Conservation (phyloP, 2,797 vertebrate species). For the Platalea minor region DNA sequence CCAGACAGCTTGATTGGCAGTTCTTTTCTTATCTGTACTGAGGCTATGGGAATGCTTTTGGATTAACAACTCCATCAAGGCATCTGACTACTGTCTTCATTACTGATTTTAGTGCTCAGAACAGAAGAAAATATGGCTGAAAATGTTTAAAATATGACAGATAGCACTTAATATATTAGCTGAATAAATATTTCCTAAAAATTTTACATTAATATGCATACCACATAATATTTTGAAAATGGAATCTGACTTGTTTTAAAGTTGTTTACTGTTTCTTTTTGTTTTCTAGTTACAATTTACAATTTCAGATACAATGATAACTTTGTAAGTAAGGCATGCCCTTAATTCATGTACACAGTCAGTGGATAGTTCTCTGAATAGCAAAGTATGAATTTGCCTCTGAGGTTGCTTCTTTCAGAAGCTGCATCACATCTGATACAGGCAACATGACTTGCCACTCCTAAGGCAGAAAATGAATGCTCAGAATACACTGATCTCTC, state of each 20-base stretch:
- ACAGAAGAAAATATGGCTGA: not conserved
- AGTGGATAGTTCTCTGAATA: not conserved
- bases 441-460: conserved; percentile 13
- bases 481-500: not conserved
- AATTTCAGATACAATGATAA: not conserved
- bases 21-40: not conserved
- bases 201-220: not conserved
- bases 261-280: not conserved
- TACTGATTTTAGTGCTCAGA: not conserved
- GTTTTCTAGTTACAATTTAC: not conserved
- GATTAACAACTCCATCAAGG: not conserved
- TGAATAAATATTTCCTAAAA: not conserved
- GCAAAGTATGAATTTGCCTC: conserved; percentile 14
- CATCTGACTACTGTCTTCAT: not conserved
- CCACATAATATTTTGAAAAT: not conserved
- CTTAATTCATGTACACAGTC: not conserved
- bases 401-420: conserved; percentile 31
- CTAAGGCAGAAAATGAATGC: conserved; percentile 26
- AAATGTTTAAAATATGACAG: not conserved
- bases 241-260: not conserved
- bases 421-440: conserved; percentile 30
- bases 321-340: not conserved
- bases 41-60: not conserved
- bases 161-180: not conserved
- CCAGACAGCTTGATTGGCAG: not conserved